Percentiles rank a stretch among this genome's conserved stretches.
phyloP scores from a whole-genome alignment of 2,888 invertebrate species.

The Diaprepes abbreviatus region DNA sequence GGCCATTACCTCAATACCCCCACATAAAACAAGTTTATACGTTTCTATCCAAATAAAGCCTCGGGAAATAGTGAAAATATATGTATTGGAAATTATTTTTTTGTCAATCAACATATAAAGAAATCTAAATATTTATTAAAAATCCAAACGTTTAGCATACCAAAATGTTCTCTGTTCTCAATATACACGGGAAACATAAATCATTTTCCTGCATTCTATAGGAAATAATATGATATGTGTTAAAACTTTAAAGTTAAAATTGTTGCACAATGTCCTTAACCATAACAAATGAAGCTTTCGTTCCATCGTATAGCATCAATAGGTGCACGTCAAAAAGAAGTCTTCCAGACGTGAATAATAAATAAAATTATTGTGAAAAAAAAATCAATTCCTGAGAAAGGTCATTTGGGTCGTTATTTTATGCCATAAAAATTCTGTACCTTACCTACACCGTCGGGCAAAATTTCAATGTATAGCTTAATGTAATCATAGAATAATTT shows the following conservation, averaged over 20 bases:
- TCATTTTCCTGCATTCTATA: neutral
- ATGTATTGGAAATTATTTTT: no score
- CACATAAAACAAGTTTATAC: no score
- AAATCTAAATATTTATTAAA: constrained; percentile 1
- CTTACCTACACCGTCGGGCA: no score
- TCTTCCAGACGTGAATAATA: constrained; percentile 7
- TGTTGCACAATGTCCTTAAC: constrained; percentile 13
- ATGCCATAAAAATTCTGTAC: constrained; percentile 8
- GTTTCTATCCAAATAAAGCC: no score
- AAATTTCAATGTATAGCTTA: no score
- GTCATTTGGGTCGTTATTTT: constrained; percentile 13
- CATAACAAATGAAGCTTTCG: constrained; percentile 13
- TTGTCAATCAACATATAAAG: neutral
- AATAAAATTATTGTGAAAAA: constrained; percentile 15
- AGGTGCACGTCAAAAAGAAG: constrained; percentile 1
- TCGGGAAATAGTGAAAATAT: no score
- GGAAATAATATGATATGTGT: constrained; percentile 1
- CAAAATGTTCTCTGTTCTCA: neutral
- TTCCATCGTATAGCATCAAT: constrained; percentile 16
- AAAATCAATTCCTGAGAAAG: neutral
- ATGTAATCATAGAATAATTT: no score
- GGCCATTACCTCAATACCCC: no score
- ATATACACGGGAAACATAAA: neutral
- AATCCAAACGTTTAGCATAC: neutral
- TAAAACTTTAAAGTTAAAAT: constrained; percentile 13